A percentile compares a stretch with the other conserved stretches of the same genome.
phyloP scores from a whole-genome alignment of 1,140 invertebrate species.

The Lasioglossum baleicum region DNA sequence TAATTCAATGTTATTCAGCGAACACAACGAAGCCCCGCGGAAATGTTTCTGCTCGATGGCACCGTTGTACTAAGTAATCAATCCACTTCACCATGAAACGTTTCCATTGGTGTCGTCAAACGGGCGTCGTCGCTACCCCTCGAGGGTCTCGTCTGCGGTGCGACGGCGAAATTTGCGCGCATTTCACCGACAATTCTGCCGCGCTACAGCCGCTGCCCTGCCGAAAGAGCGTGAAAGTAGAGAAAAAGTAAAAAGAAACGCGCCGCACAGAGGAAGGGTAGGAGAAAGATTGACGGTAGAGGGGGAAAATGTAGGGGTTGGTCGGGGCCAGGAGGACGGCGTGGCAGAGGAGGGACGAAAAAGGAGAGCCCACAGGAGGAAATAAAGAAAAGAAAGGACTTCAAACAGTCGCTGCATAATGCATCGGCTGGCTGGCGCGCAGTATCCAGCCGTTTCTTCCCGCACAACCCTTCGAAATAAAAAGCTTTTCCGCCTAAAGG shows the following conservation, averaged over 20 bases:
- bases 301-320: not conserved
- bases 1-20: constrained; percentile 39
- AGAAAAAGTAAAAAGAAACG: constrained; percentile 24
- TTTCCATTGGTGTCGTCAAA: constrained; percentile 65
- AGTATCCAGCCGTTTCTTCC: constrained; percentile 47
- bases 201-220: constrained; percentile 54
- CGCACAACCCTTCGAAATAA: constrained; percentile 55
- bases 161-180: constrained; percentile 49
- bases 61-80: constrained; percentile 59
- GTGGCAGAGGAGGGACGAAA: not conserved
- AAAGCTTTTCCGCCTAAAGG: constrained; percentile 60
- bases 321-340: not conserved
- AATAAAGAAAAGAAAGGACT: constrained; percentile 61
- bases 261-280: not conserved
- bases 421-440: constrained; percentile 51
- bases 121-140: constrained; percentile 58
- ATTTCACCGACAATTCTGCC: constrained; percentile 51
- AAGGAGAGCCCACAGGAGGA: constrained; percentile 2
- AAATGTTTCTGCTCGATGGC: constrained; percentile 44
- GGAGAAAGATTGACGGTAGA: constrained; percentile 3
- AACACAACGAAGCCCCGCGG: constrained; percentile 30
- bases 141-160: constrained; percentile 41
- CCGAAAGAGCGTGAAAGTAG: constrained; percentile 48
- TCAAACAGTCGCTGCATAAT: constrained; percentile 70
- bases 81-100: constrained; percentile 64